Conservation (phyloP, 2,888 invertebrate genomes). For the Balanococcus diminutus region DNA sequence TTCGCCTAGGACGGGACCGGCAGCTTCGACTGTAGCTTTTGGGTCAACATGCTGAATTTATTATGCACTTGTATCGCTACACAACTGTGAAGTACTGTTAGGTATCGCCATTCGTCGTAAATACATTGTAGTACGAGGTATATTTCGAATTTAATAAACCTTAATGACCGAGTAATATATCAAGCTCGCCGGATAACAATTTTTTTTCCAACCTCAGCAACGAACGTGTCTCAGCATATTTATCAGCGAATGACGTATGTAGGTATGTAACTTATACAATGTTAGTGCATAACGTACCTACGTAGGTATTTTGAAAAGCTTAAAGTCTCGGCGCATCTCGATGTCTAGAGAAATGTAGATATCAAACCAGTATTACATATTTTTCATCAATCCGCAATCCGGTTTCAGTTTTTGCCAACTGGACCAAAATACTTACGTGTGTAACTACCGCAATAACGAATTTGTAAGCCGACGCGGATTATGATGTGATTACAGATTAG, state of each 20-base stretch:
- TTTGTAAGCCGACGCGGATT: slow-evolving; percentile 9
- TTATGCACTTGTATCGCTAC: slow-evolving; percentile 35
- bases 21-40: not conserved
- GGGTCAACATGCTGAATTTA: slow-evolving; percentile 20
- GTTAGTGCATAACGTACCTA: not conserved
- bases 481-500: slow-evolving; percentile 35
- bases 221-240: slow-evolving; percentile 12
- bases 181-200: not conserved
- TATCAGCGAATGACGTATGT: not conserved
- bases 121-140: not conserved
- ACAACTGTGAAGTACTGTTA: slow-evolving; percentile 35
- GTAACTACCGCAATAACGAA: slow-evolving; percentile 21
- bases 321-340: not conserved
- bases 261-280: no score
- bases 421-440: not conserved
- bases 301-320: not conserved
- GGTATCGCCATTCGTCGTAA: not conserved
- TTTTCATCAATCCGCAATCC: not conserved
- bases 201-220: not conserved
- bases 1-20: not conserved
- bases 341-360: not conserved
- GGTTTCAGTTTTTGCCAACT: slow-evolving; percentile 20
- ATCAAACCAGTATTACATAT: not conserved
- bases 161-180: slow-evolving; percentile 22
- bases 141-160: slow-evolving; percentile 37